Conservation (phyloP, 2,888 invertebrate genomes). For the Lissocephala sabroskyi region DNA sequence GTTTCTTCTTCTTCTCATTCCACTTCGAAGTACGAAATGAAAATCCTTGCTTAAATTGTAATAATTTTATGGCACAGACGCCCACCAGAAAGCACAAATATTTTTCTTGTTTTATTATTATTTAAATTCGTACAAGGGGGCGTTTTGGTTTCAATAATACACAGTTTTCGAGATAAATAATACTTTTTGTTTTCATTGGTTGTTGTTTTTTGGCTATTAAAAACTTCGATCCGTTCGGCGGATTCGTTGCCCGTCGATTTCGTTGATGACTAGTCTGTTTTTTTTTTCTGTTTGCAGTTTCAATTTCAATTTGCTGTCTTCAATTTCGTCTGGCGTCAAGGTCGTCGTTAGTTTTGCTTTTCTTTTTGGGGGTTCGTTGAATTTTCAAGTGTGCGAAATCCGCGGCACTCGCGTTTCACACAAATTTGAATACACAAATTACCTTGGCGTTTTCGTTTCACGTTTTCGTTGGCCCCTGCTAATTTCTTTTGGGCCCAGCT, state of each 20-base stretch:
- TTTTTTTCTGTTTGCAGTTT: constrained; percentile 11
- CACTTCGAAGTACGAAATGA: constrained; percentile 2
- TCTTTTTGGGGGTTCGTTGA: background rate
- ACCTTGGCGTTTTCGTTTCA: constrained; percentile 6
- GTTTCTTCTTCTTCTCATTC: constrained; percentile 20
- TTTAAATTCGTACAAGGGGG: background rate
- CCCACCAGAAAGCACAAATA: background rate
- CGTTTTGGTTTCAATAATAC: constrained; percentile 1
- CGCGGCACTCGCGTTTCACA: no score
- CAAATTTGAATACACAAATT: background rate
- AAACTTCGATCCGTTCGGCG: no score
- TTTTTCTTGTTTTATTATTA: background rate
- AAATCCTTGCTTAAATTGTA: constrained; percentile 3
- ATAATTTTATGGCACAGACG: constrained; percentile 23
- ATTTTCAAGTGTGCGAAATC: background rate
- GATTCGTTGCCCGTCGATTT: background rate
- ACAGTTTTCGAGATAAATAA: background rate
- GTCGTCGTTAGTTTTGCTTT: constrained; percentile 11
- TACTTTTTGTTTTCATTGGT: constrained; percentile 5
- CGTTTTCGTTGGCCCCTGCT: constrained; percentile 4
- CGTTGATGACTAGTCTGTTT: constrained; percentile 20
- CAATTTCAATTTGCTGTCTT: background rate
- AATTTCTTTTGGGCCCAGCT: constrained; percentile 5
- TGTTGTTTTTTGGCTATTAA: constrained; percentile 12
- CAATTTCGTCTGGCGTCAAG: constrained; percentile 16